Base-by-base conservation (phyloP, 2,797 vertebrate genomes). In the Carapus acus region DNA sequence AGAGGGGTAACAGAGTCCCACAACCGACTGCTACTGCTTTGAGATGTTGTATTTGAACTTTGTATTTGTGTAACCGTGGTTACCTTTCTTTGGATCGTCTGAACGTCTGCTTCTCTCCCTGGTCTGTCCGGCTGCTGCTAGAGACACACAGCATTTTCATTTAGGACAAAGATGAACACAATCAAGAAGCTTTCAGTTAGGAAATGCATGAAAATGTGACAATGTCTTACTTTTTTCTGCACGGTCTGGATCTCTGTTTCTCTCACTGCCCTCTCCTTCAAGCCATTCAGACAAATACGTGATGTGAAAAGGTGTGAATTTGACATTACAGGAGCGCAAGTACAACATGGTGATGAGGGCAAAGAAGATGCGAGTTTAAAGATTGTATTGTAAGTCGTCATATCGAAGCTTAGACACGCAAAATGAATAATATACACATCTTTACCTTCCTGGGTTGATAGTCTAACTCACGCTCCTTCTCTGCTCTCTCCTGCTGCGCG, bases 21-120 rank as follows among this genome's bases (percentile, higher is more conserved):
- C 15, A 21, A 6, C 45, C 27, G 11, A 29, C 11, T 6, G 27
- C 11, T 29, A n/a, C n/a, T n/a, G n/a, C n/a, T n/a, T n/a, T n/a
- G n/a, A n/a, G n/a, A n/a, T n/a, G n/a, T n/a, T n/a, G n/a, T n/a
- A n/a, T n/a, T n/a, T n/a, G n/a, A n/a, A n/a, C n/a, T n/a, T n/a
- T n/a, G n/a, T n/a, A n/a, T n/a, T n/a, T n/a, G n/a, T n/a, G n/a
- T n/a, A n/a, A n/a, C n/a, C n/a, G n/a, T n/a, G n/a, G n/a, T 65
- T 51, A 90, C 89, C 87, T 90, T 90, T 85, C 80, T 87, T 77
- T 87, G 87, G 66, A 81, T 78, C 36, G 78, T 83, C 63, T 84
- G 87, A 56, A 74, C 55, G 58, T 88, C 85, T 69, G 72, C 67
- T 51, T 89, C 88, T 67, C 82, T 86, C 17, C 54, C 74, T 49